Evolutionary conservation across 2,888 invertebrate genomes (phyloP), one percentile per base, ranked within the genome.

Genomic region (Agrotis clavis): DNA sequence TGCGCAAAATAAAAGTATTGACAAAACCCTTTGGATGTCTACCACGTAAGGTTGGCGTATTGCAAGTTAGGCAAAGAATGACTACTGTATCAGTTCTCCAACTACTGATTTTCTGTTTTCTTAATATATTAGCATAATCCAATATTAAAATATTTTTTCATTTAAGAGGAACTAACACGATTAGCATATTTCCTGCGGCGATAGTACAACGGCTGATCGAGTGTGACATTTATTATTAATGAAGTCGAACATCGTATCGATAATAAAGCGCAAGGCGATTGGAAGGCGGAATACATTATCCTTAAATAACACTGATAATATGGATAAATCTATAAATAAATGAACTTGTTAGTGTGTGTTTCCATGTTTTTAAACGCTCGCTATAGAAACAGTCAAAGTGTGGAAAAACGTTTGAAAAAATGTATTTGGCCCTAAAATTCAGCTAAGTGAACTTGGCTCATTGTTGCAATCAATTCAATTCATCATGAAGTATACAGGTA

Each of bases 281-380:
- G 54, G 14, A 41, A 48, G 21, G 47, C 47, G 61, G 69, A 78
- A 75, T 74, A 80, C 54, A 66, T 79, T 74, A 70, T 74, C 19
- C n/a, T 45, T 50, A 66, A 66, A 60, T 63, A 63, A 21, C 47
- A 59, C 1, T 45, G 60, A 45, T 64, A 53, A 5, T 30, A 67
- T 50, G 63, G 13, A 64, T 19, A 57, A 50, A 35, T n/a, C 41
- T 53, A 57, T 69, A 45, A 73, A 56, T 68, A 64, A 45, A 9
- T 54, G 30, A 30, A 30, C 5, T 13, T 25, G n/a, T 48, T 48
- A n/a, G 54, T 45, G 45, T n/a, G n/a, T 25, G 1, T 50, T 35
- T 35, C 35, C 7, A 7, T 7, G 7, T 35, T 35, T 35, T 0
- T 35, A 35, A 35, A 35, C 35, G 35, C 35, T 7, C 35, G 35